phyloP scores from a whole-genome alignment of 2,113 vertebrate genomes.

The Oncorhynchus clarkii region DNA sequence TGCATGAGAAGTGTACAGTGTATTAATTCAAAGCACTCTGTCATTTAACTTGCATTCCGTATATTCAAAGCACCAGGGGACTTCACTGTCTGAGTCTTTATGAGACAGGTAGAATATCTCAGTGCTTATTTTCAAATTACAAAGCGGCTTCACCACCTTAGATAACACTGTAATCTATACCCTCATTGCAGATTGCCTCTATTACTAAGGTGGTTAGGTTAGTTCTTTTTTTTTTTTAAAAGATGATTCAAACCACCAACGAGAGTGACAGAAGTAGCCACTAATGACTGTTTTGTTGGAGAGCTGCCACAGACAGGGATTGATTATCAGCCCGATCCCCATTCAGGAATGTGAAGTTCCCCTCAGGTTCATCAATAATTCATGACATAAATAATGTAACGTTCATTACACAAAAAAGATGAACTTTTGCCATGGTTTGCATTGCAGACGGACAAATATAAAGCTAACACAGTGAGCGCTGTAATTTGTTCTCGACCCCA shows the following conservation, averaged over 20 bases:
- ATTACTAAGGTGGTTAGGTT: slow-evolving; percentile 24
- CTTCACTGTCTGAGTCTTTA: slow-evolving; percentile 44
- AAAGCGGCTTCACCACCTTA: background rate
- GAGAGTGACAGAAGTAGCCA: slow-evolving; percentile 32
- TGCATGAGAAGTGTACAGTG: slow-evolving; percentile 65
- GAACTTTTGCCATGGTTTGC: slow-evolving; percentile 69
- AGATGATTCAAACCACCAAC: slow-evolving; percentile 7
- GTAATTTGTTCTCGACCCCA: slow-evolving; percentile 75
- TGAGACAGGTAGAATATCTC: slow-evolving; percentile 38
- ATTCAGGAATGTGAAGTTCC: slow-evolving; percentile 60
- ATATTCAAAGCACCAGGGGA: slow-evolving; percentile 36
- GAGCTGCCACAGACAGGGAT: slow-evolving; percentile 63
- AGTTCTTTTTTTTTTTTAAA: slow-evolving; percentile 13
- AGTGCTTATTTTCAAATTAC: slow-evolving; percentile 38
- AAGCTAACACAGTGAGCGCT: slow-evolving; percentile 68
- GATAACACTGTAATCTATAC: slow-evolving; percentile 30
- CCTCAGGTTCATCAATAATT: slow-evolving; percentile 73
- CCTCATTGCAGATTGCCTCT: slow-evolving; percentile 26
- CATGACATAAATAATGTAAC: slow-evolving; percentile 78
- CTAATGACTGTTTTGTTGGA: slow-evolving; percentile 62
- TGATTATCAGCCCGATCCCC: slow-evolving; percentile 60
- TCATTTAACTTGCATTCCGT: slow-evolving; percentile 66
- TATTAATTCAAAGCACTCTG: slow-evolving; percentile 69
- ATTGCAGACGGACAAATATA: slow-evolving; percentile 62
- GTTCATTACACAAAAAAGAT: slow-evolving; percentile 77